Percentiles rank a stretch among this genome's conserved stretches.
Conservation (phyloP, 1,140 invertebrate genomes). For the Trichonephila clavata region DNA sequence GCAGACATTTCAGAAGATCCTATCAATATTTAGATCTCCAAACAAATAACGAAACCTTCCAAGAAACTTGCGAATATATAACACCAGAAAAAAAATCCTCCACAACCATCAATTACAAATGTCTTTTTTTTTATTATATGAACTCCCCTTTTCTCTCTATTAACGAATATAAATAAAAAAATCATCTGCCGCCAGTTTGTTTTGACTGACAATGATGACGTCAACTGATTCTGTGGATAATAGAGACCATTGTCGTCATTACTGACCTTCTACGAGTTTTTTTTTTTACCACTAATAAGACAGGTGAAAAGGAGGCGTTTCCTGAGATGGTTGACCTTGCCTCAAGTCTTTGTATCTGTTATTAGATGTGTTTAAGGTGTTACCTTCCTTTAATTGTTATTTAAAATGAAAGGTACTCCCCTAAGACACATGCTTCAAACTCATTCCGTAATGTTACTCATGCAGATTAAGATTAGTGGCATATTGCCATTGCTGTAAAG, state of each 20-base stretch:
- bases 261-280: neutral
- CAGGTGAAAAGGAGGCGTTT: neutral
- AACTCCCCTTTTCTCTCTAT: too few relatives aligned
- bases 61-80: neutral
- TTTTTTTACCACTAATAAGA: neutral
- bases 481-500: neutral
- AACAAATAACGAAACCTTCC: neutral
- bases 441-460: neutral
- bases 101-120: neutral
- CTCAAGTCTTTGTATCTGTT: neutral
- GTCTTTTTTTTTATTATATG: neutral
- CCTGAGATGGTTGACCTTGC: neutral
- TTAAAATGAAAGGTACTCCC: neutral
- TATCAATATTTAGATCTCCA: neutral
- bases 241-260: constrained; percentile 6
- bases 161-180: neutral
- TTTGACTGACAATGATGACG: neutral
- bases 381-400: neutral
- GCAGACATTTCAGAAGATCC: neutral
- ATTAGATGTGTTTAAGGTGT: neutral
- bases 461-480: neutral
- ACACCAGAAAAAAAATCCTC: neutral
- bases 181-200: neutral
- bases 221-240: neutral
- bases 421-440: neutral